phyloP scores from a whole-genome alignment of 2,888 invertebrate species.

The Eumacrocentrus americanus region DNA sequence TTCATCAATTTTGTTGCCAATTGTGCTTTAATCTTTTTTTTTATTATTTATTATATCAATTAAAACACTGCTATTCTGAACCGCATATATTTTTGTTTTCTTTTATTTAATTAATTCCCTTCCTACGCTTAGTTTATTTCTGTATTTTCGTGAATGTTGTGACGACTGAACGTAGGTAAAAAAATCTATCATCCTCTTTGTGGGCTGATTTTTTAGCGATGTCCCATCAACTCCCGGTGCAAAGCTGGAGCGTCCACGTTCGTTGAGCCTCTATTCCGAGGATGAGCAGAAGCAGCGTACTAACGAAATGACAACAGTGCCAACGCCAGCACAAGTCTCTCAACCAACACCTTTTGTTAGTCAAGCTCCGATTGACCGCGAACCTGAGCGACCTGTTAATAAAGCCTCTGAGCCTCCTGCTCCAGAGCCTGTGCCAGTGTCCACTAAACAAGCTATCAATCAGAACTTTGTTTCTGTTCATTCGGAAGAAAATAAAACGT shows the following conservation, averaged over 20 bases:
- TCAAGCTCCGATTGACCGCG: slow-evolving; percentile 24
- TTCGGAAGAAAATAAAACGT: slow-evolving; percentile 12
- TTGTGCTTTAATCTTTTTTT: neutral
- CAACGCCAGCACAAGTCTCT: slow-evolving; percentile 43
- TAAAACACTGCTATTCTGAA: too few species aligned
- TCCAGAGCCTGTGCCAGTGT: neutral
- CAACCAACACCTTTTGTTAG: slow-evolving; percentile 39
- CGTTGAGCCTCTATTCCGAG: slow-evolving; percentile 54
- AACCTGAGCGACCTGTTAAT: neutral
- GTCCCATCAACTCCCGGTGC: slow-evolving; percentile 32
- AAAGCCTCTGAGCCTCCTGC: neutral
- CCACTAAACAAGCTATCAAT: neutral
- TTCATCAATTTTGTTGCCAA: too few species aligned
- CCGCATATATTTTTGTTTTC: neutral
- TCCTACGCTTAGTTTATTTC: neutral
- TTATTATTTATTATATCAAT: neutral
- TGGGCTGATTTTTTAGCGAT: slow-evolving; percentile 44
- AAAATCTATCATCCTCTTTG: neutral
- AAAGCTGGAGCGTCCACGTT: slow-evolving; percentile 54
- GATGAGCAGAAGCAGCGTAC: slow-evolving; percentile 50
- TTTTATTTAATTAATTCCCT: neutral
- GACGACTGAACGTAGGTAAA: too few species aligned
- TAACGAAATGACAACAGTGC: slow-evolving; percentile 45
- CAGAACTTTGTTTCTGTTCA: slow-evolving; percentile 6
- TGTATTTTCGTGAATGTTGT: neutral